These are phyloP conservation scores for Elysia crispata DNA, from an alignment of 2,888 invertebrate species.

Conservation along the genomic window DNA sequence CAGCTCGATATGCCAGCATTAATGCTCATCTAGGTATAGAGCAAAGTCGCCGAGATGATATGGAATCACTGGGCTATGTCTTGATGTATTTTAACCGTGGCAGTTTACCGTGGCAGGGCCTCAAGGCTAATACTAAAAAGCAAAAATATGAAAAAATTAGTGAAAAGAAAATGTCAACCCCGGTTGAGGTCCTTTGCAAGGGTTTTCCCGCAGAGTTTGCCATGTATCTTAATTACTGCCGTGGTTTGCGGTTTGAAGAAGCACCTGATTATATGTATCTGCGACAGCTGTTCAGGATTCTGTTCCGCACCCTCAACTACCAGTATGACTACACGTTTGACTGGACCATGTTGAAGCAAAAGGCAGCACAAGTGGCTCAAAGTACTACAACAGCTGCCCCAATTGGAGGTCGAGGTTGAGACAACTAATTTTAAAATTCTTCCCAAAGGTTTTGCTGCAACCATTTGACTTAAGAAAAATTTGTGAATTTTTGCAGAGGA, in stretches of 20 bases:
- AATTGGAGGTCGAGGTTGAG: conserved; percentile 58
- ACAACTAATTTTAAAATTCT: not conserved
- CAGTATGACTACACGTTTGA: conserved; percentile 99
- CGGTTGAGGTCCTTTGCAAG: conserved; percentile 98
- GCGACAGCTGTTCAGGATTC: conserved; percentile 97
- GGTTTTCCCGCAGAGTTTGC: conserved; percentile 99
- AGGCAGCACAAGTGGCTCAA: conserved; percentile 81
- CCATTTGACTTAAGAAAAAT: not conserved
- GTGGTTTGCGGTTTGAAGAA: conserved; percentile 98
- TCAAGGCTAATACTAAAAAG: conserved; percentile 97
- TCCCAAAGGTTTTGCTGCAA: not conserved
- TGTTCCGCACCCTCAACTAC: conserved; percentile 99
- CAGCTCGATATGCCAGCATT: conserved; percentile 95
- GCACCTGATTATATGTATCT: conserved; percentile 99
- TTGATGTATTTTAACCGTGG: conserved; percentile 98
- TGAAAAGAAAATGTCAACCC: conserved; percentile 99
- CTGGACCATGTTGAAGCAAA: conserved; percentile 99
- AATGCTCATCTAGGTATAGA: conserved; percentile 99
- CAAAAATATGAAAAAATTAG: conserved; percentile 99
- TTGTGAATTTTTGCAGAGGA: not conserved
- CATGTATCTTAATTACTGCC: conserved; percentile 99
- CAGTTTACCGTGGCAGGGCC: conserved; percentile 97
- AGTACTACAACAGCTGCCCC: conserved; percentile 61
- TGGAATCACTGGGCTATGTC: conserved; percentile 99
- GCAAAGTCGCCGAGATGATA: conserved; percentile 98